phyloP scores from a whole-genome alignment of 2,888 invertebrate species.

The Chironomus riparius region DNA sequence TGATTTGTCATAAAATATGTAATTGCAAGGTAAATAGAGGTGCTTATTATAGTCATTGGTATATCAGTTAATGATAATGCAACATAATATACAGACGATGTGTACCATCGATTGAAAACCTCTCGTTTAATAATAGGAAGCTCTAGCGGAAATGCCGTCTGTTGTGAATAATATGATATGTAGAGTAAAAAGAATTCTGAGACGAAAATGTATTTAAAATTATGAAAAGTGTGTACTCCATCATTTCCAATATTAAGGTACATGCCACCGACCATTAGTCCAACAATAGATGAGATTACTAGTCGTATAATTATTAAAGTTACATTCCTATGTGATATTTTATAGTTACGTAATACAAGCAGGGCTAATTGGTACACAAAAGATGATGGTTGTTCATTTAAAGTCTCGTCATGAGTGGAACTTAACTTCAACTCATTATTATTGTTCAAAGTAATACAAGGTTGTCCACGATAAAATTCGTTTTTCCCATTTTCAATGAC shows the following conservation, averaged over 20 bases:
- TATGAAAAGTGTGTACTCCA: slow-evolving; percentile 71
- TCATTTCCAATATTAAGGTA: slow-evolving; percentile 80
- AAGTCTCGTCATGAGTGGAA: not conserved
- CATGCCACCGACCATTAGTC: slow-evolving; percentile 69
- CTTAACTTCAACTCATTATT: not conserved
- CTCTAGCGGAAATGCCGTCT: slow-evolving; percentile 76
- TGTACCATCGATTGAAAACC: slow-evolving; percentile 82
- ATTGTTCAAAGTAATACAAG: not conserved
- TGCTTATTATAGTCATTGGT: slow-evolving; percentile 69
- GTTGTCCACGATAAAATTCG: slow-evolving; percentile 45
- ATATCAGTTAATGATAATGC: slow-evolving; percentile 72
- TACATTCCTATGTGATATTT: slow-evolving; percentile 59
- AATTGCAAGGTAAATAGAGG: slow-evolving; percentile 63
- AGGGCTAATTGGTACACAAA: not conserved
- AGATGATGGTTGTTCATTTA: not conserved
- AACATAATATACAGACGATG: slow-evolving; percentile 69
- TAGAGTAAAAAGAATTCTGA: slow-evolving; percentile 90
- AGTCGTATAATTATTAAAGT: slow-evolving; percentile 69
- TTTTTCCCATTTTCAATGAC: slow-evolving; percentile 56
- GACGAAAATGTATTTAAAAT: slow-evolving; percentile 84
- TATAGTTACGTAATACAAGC: slow-evolving; percentile 53
- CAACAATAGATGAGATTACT: slow-evolving; percentile 69
- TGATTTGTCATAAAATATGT: slow-evolving; percentile 84
- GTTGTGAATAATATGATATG: slow-evolving; percentile 83
- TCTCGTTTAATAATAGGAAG: slow-evolving; percentile 73